Base-by-base conservation (phyloP, 2,888 invertebrate genomes). In the Tanaodytes sp. region DNA sequence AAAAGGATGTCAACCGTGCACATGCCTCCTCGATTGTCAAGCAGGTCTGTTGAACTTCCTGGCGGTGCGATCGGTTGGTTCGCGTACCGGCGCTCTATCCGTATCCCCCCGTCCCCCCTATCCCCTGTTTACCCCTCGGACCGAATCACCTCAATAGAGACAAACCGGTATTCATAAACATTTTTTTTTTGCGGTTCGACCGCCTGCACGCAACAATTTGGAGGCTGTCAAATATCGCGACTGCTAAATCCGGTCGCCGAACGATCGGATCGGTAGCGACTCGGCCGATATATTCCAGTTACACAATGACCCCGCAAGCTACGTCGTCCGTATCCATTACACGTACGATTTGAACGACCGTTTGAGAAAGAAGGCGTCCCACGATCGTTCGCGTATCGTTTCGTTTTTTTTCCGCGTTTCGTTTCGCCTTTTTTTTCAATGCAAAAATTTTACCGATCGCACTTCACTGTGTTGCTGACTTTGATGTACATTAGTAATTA, bases 21-120 rank as follows among this genome's bases (percentile, higher is more conserved):
- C 75, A 78, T 76, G 76, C 71, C 62, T 55, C 59, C 54, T 63
- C 71, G 52, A 58, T 52, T 65, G 54, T 63, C 46, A 36, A 70
- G 74, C 79, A 77, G 76, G 77, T 79, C 77, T 78, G 76, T 76
- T 74, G 75, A 76, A 76, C 78, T 79, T 79, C 78, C 77, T 78
- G 78, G 71, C 59, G 65, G 45, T 42, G 52, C 30, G 65, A 51
- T 57, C 39, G 46, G 48, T 45, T 48, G 36, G 51, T 36, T 43
- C 20, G 33, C 64, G 67, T 62, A 55, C 68, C 52, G 46, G 31
- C 36, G 42, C 27, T n/a, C n/a, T n/a, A n/a, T n/a, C n/a, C n/a
- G n/a, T n/a, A n/a, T n/a, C n/a, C 19, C 40, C 33, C 30, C 33
- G 51, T 61, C 46, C 58, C 58, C 58, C 30, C 27, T 42, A 31